phyloP scores from a whole-genome alignment of 1,140 invertebrate genomes.

The Procambarus clarkii region DNA sequence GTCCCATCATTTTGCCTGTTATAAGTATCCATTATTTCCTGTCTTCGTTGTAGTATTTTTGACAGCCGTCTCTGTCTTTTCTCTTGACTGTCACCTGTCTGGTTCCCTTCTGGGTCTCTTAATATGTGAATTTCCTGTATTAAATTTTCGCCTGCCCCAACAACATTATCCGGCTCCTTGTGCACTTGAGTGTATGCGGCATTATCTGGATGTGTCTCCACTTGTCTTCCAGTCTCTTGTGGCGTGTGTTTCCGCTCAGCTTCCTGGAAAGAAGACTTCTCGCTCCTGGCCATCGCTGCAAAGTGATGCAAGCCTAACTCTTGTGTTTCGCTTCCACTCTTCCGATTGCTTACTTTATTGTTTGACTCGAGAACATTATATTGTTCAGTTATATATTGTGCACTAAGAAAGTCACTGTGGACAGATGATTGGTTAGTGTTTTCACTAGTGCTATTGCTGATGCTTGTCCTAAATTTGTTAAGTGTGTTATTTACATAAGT shows the following conservation, averaged over 20 bases:
- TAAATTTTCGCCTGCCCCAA: background rate
- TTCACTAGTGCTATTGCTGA: slow-evolving; percentile 8
- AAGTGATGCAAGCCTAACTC: slow-evolving; percentile 12
- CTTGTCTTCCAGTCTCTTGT: background rate
- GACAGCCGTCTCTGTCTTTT: background rate
- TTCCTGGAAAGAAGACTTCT: background rate
- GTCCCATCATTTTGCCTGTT: slow-evolving; percentile 45
- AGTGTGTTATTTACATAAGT: slow-evolving; percentile 19
- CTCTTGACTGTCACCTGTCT: background rate
- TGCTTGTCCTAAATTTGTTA: background rate
- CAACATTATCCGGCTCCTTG: background rate
- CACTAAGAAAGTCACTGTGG: background rate
- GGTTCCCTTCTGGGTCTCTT: background rate
- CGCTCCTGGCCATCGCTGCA: background rate
- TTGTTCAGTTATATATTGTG: background rate
- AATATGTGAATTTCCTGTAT: background rate
- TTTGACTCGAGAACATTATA: background rate
- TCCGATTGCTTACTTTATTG: background rate
- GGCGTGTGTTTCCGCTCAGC: background rate
- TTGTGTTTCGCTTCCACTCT: background rate
- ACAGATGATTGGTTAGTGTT: background rate
- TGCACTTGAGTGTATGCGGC: background rate
- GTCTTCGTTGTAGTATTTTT: background rate
- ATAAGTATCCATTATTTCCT: background rate
- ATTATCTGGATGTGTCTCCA: background rate